phyloP scores from a whole-genome alignment of 2,888 invertebrate species.

The Chloroclysta siterata region DNA sequence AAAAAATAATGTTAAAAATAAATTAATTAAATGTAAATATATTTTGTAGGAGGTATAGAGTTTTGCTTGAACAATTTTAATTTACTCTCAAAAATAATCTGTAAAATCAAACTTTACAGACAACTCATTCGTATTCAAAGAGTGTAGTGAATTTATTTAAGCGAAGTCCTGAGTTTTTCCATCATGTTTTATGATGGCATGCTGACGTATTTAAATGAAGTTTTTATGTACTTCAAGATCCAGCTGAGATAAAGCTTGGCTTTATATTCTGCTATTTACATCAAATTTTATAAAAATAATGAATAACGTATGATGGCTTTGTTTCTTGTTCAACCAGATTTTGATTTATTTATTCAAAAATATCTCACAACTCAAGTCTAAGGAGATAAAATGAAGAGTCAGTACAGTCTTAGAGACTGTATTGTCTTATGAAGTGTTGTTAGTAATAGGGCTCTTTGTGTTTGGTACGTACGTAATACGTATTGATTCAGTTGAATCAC shows the following conservation, averaged over 20 bases:
- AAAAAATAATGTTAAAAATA: too few species aligned
- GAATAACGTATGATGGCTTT: not conserved
- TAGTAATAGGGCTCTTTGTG: too few species aligned
- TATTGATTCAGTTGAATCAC: too few species aligned
- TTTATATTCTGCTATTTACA: not conserved
- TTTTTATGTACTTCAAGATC: constrained; percentile 23
- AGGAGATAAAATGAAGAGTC: not conserved
- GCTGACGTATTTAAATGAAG: constrained; percentile 29
- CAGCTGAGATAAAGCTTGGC: constrained; percentile 9
- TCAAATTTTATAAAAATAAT: not conserved
- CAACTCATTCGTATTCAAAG: constrained; percentile 19
- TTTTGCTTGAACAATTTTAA: too few species aligned
- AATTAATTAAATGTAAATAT: too few species aligned
- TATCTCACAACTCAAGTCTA: not conserved
- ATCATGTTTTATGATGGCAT: constrained; percentile 23
- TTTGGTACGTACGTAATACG: too few species aligned
- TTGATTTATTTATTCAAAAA: not conserved
- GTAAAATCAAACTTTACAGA: constrained; percentile 10
- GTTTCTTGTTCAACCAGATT: too few species aligned
- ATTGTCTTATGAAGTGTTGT: too few species aligned
- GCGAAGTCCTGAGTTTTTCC: constrained; percentile 18
- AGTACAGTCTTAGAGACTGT: too few species aligned
- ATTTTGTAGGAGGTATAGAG: too few species aligned
- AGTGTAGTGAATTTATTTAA: constrained; percentile 15
- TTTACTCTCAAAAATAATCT: not conserved